Conservation (phyloP, 2,888 invertebrate species). For the Apoderus coryli region DNA sequence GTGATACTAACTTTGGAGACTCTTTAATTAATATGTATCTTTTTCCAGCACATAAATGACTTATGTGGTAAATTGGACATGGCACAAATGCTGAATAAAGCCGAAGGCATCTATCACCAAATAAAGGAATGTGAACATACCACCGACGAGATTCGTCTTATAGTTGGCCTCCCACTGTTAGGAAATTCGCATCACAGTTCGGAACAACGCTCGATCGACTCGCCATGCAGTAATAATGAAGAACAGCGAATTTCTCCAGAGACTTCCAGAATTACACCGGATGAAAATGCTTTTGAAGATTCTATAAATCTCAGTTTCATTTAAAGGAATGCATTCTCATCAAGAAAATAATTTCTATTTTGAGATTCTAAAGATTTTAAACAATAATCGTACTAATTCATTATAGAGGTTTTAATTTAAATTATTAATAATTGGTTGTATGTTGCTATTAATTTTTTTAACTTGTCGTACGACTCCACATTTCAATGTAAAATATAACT, state of each 20-base stretch:
- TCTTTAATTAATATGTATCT: too few species aligned
- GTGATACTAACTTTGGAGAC: too few species aligned
- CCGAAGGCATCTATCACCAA: constrained; percentile 88
- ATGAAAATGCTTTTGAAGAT: constrained; percentile 44
- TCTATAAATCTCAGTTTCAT: constrained; percentile 41
- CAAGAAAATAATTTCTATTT: too few species aligned
- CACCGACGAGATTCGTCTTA: constrained; percentile 53
- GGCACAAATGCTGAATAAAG: constrained; percentile 63
- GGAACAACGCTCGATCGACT: constrained; percentile 20
- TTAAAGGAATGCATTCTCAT: too few species aligned
- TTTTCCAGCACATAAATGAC: constrained; percentile 85
- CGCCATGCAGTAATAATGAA: constrained; percentile 23
- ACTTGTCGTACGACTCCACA: too few species aligned
- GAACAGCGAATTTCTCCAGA: constrained; percentile 21
- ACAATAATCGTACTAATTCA: too few species aligned
- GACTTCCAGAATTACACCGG: constrained; percentile 27
- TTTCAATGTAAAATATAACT: too few species aligned
- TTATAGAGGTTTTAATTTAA: too few species aligned
- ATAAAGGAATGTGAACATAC: constrained; percentile 56
- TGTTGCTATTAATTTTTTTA: too few species aligned
- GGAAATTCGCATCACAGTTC: constrained; percentile 14
- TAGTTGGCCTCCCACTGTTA: constrained; percentile 47
- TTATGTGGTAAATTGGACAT: constrained; percentile 76
- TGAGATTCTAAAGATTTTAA: too few species aligned
- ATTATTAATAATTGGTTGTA: too few species aligned